Percentiles rank a stretch among this genome's conserved stretches.
phyloP scores from a whole-genome alignment of 1,140 invertebrate genomes.

The Hermatobates lingyangjiaoensis region DNA sequence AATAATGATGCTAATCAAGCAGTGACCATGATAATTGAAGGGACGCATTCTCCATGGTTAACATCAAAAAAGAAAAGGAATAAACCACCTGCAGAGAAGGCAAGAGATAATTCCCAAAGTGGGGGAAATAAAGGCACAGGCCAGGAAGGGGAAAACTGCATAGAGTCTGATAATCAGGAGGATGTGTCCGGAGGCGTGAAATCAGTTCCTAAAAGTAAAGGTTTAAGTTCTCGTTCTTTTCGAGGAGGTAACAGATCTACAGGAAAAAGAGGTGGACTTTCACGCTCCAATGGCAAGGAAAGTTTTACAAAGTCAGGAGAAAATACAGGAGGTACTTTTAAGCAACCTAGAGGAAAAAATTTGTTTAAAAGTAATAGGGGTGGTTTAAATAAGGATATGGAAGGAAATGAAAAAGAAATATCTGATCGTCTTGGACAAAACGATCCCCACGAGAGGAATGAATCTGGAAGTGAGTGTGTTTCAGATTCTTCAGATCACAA shows the following conservation, averaged over 20 bases:
- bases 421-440: neutral
- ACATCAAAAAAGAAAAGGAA: slow-evolving; percentile 68
- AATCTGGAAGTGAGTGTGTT: neutral
- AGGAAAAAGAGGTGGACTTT: neutral
- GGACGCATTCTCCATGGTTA: slow-evolving; percentile 39
- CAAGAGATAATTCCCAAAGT: slow-evolving; percentile 6
- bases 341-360: neutral
- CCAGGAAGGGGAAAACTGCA: neutral
- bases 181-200: neutral
- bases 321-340: neutral
- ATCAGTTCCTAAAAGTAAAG: neutral
- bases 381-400: neutral
- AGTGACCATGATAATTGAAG: slow-evolving; percentile 54
- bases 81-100: slow-evolving; percentile 26
- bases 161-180: neutral
- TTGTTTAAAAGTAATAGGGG: neutral
- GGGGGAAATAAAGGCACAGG: neutral
- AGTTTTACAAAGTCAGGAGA: neutral
- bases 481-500: neutral
- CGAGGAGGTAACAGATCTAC: neutral
- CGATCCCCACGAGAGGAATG: neutral
- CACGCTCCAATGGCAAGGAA: neutral
- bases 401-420: neutral
- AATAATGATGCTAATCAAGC: slow-evolving; percentile 58
- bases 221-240: neutral